Percentiles rank a stretch among this genome's conserved stretches.
These are phyloP conservation scores for Setophaga kirtlandii DNA, from an alignment of 2,113 vertebrate genomes.

Conservation along the genomic window DNA sequence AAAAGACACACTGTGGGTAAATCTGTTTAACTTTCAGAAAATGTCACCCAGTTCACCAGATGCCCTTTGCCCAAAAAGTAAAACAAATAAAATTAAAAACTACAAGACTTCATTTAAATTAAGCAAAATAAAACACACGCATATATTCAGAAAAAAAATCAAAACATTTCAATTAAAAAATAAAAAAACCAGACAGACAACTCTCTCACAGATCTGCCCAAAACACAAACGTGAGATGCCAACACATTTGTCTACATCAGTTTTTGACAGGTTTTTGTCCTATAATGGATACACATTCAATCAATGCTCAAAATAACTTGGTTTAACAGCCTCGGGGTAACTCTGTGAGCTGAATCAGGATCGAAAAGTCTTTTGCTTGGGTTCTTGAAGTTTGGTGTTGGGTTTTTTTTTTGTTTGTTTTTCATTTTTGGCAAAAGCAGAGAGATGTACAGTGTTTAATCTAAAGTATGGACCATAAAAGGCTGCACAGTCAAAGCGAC, in stretches of 20 bases:
- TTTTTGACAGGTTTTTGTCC: constrained; percentile 35
- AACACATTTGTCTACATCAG: constrained; percentile 41
- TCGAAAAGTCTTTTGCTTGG: neutral
- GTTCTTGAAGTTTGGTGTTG: neutral
- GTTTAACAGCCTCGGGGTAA: neutral
- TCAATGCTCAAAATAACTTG: neutral
- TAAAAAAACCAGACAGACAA: neutral
- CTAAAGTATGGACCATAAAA: neutral
- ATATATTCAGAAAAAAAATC: neutral
- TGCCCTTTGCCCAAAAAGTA: constrained; percentile 41
- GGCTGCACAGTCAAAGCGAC: neutral
- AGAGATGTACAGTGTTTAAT: neutral
- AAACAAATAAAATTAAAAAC: constrained; percentile 53
- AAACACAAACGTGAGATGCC: constrained; percentile 49
- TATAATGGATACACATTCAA: constrained; percentile 29
- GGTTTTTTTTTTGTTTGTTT: neutral
- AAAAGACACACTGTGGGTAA: constrained; percentile 57
- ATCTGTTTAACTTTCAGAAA: constrained; percentile 51
- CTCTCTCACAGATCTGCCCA: constrained; percentile 56
- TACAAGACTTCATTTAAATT: constrained; percentile 67
- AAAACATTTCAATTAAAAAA: constrained; percentile 54
- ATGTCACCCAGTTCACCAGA: constrained; percentile 29
- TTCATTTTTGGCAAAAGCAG: constrained; percentile 46
- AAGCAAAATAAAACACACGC: constrained; percentile 60
- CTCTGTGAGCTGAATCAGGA: neutral